phyloP scores from a whole-genome alignment of 2,888 invertebrate species.

The Conchocele bisecta region DNA sequence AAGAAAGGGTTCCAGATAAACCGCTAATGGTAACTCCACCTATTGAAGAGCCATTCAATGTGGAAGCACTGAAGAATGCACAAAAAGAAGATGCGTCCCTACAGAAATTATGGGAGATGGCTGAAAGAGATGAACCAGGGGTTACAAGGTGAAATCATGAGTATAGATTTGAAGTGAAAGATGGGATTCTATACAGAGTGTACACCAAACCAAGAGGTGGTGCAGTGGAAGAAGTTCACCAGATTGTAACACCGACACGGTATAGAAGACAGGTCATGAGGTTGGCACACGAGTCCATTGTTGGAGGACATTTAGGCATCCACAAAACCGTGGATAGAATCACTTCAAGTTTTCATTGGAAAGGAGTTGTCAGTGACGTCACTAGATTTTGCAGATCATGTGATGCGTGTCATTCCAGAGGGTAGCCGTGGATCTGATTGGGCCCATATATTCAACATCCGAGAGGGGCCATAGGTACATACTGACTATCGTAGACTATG shows the following conservation, averaged over 20 bases:
- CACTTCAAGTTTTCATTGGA: not conserved
- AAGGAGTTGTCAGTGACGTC: not conserved
- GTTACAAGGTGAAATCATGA: not conserved
- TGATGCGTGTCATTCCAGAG: slow-evolving; percentile 35
- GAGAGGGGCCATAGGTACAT: slow-evolving; percentile 51
- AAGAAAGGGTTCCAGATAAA: not conserved
- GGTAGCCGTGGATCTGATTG: slow-evolving; percentile 48
- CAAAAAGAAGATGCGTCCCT: not conserved
- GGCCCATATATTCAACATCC: slow-evolving; percentile 37
- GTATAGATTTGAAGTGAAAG: slow-evolving; percentile 1
- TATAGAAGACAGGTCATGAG: not conserved
- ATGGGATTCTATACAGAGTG: slow-evolving; percentile 2
- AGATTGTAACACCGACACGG: not conserved
- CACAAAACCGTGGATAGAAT: slow-evolving; percentile 4
- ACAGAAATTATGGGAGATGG: not conserved
- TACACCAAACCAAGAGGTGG: not conserved
- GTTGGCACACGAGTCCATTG: slow-evolving; percentile 1
- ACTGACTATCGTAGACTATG: slow-evolving; percentile 52
- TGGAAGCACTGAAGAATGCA: not conserved
- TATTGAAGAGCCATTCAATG: not conserved
- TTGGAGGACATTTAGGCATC: not conserved
- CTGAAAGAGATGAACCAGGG: not conserved
- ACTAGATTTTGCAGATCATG: not conserved
- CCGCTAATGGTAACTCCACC: not conserved
- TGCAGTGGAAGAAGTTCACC: too few species aligned